Percentiles rank a stretch among this genome's conserved stretches.
Evolutionary conservation across 2,797 vertebrate species (phyloP).

Genomic region (Darevskia mixta): DNA sequence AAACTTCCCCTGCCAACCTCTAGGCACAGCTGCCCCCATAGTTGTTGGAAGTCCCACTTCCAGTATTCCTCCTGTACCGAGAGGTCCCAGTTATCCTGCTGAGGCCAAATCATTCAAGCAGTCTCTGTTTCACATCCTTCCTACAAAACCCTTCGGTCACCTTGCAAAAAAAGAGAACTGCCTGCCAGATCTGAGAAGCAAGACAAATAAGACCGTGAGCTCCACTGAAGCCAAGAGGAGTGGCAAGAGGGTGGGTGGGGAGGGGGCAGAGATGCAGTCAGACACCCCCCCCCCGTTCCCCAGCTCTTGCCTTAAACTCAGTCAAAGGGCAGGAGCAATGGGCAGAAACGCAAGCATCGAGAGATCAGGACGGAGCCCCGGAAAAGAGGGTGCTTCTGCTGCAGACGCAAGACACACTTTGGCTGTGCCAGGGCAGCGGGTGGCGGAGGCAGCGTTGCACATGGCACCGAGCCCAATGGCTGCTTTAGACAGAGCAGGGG

Average conservation of each 20-base stretch:
- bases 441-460: not conserved
- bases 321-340: not conserved
- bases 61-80: not conserved
- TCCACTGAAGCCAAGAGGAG: not conserved
- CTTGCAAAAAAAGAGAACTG: constrained; percentile 10
- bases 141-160: constrained; percentile 12
- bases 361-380: not conserved
- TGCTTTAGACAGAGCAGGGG: not conserved
- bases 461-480: not conserved
- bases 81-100: not conserved
- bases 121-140: not conserved
- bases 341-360: not conserved
- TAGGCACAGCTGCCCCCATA: not conserved
- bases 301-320: not conserved
- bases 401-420: not conserved
- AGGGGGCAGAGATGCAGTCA: not conserved
- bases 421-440: not conserved
- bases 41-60: not conserved
- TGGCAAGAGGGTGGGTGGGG: not conserved
- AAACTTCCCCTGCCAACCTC: not conserved
- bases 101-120: not conserved
- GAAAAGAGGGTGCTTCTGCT: not conserved
- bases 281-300: too few species aligned
- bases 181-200: not conserved
- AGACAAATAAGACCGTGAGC: not conserved